Evolutionary conservation across 1,140 invertebrate genomes (phyloP), one percentile per base, ranked within the genome.

Genomic region (Teleopsis dalmanni): DNA sequence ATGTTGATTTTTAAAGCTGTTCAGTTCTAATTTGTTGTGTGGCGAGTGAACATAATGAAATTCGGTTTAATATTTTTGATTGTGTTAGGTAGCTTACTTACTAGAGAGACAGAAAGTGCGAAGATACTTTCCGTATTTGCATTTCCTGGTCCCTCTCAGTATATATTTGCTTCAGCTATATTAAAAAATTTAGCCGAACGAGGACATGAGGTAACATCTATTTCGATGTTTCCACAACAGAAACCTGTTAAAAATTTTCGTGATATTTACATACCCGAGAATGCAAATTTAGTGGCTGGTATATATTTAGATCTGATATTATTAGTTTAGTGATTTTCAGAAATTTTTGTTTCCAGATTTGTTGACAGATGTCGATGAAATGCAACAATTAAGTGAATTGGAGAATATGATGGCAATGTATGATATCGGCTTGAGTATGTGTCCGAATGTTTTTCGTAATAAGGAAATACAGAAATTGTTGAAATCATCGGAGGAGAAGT

Each of bases 151-250:
- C 63, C 59, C 11, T 69, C 65, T 33, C 65, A 69, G 35, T 69
- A 64, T 35, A 60, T 66, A 5, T 57, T 62, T 42, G 65, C 47
- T 6, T 11, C 53, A 13, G 75, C 76, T 1, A 60, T 87, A 10
- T 59, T 87, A n/a, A 76, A 79, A 37, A 78, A 76, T 43, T 59
- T 89, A n/a, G 78, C 78, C 0, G 71, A 65, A 23, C 74, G 78
- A 22, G 83, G 82, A 22, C 83, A 88, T 55, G 69, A 85, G 7
- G 54, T 88, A 3, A 85, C 83, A 5, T 76, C 85, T 2, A 57
- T 86, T 3, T 83, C 77, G 41, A 76, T 80, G 48, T 85, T 83
- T 58, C 77, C 79, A 40, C 60, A 72, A 46, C 63, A 76, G 44
- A 51, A 57, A 14, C 52, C 57, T 4, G 21, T 66, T 0, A 43